These are phyloP conservation scores for Elachura formosa DNA, from an alignment of 2,113 vertebrate species.

Conservation along the genomic window DNA sequence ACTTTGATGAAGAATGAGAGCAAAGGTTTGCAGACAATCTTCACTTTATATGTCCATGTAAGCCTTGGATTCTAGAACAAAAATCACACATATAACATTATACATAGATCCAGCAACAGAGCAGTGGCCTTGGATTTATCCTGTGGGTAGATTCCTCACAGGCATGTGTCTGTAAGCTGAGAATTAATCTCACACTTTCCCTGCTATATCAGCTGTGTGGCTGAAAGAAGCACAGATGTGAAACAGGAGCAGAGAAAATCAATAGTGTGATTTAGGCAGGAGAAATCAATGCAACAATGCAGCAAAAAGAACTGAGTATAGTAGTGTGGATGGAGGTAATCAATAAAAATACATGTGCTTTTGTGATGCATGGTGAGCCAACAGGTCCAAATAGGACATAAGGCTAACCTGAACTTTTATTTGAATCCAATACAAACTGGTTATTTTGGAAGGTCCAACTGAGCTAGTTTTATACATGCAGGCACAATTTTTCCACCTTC, in stretches of 20 bases:
- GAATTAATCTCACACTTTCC: neutral
- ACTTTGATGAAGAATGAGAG: neutral
- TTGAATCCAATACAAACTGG: neutral
- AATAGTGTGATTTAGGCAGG: neutral
- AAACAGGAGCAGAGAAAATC: neutral
- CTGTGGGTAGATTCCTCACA: neutral
- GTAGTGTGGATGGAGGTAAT: neutral
- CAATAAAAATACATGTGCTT: conserved; percentile 1
- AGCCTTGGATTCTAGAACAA: neutral
- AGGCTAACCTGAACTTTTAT: neutral
- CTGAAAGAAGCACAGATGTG: neutral
- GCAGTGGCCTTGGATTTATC: neutral
- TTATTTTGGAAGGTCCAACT: neutral
- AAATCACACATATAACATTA: neutral
- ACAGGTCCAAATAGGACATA: neutral
- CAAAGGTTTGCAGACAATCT: neutral
- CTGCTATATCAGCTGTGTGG: neutral
- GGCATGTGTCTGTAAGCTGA: neutral
- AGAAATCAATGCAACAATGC: conserved; percentile 40
- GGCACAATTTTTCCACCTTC: neutral
- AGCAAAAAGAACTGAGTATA: neutral
- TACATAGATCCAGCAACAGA: neutral
- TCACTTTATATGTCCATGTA: neutral
- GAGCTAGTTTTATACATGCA: neutral
- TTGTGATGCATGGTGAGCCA: neutral